Percentiles rank a stretch among this genome's conserved stretches.
phyloP scores from a whole-genome alignment of 2,888 invertebrate species.

The Cepaea hortensis region DNA sequence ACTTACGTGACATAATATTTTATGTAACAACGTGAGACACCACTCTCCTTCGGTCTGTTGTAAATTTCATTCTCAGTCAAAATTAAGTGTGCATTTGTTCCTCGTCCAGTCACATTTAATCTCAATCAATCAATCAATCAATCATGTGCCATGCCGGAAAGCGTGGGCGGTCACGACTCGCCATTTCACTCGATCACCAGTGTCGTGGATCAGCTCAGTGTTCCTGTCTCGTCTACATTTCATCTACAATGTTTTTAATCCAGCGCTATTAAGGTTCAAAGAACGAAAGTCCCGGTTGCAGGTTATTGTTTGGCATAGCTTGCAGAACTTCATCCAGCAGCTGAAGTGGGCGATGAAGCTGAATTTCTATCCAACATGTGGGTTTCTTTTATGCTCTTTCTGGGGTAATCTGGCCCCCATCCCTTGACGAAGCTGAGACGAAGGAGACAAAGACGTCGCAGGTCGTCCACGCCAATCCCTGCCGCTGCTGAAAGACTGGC shows the following conservation, averaged over 20 bases:
- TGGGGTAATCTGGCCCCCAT: constrained; percentile 98
- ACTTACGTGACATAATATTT: too few relatives aligned
- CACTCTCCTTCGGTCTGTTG: too few relatives aligned
- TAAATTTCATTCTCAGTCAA: too few relatives aligned
- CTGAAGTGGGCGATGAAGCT: constrained; percentile 84
- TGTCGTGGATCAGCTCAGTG: too few relatives aligned
- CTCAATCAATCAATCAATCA: too few relatives aligned
- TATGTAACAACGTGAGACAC: too few relatives aligned
- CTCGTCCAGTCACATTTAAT: too few relatives aligned
- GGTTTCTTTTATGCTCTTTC: constrained; percentile 97
- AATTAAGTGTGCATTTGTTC: too few relatives aligned
- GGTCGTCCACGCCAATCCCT: constrained; percentile 98
- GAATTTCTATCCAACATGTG: constrained; percentile 82
- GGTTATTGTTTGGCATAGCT: constrained; percentile 85
- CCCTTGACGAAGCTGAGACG: constrained; percentile 99
- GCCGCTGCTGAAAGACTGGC: constrained; percentile 87
- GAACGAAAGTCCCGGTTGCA: constrained; percentile 61
- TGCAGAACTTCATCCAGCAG: constrained; percentile 97
- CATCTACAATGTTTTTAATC: not conserved
- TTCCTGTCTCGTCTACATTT: constrained; percentile 77
- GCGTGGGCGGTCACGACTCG: too few relatives aligned
- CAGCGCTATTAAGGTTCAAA: constrained; percentile 49
- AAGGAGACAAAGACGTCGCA: constrained; percentile 95
- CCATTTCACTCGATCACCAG: too few relatives aligned
- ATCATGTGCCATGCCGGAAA: too few relatives aligned